These are phyloP conservation scores for Tetramorium simillimum DNA, from an alignment of 1,140 invertebrate genomes.

Conservation along the genomic window DNA sequence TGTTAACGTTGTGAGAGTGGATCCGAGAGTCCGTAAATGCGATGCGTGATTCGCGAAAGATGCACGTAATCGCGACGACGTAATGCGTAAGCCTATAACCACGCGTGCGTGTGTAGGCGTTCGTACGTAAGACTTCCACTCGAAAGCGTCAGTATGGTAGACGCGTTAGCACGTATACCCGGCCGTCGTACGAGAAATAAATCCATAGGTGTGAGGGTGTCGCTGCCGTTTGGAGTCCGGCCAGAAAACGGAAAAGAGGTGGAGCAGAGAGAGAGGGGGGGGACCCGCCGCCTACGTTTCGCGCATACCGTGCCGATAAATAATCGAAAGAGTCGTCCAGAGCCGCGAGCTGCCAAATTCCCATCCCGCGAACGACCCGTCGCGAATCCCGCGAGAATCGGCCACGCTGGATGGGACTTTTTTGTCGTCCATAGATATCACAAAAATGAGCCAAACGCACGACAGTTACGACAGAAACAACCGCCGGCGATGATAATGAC, in stretches of 20 bases:
- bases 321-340: constrained; percentile 79
- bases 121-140: constrained; percentile 63
- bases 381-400: constrained; percentile 64
- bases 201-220: constrained; percentile 83
- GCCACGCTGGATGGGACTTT: neutral
- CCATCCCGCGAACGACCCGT: constrained; percentile 14
- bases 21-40: neutral
- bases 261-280: constrained; percentile 48
- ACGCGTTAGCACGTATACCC: constrained; percentile 71
- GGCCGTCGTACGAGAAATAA: constrained; percentile 63
- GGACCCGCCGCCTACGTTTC: constrained; percentile 80
- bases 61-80: constrained; percentile 69
- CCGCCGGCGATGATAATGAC: neutral
- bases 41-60: constrained; percentile 8
- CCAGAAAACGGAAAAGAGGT: constrained; percentile 72
- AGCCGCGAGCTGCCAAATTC: constrained; percentile 62
- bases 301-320: constrained; percentile 84
- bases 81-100: constrained; percentile 54
- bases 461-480: neutral
- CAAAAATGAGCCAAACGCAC: neutral
- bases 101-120: constrained; percentile 33
- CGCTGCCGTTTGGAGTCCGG: constrained; percentile 78
- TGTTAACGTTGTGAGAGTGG: neutral
- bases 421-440: neutral
- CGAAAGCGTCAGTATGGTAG: constrained; percentile 58